Base-by-base conservation (phyloP, 2,888 invertebrate species). In the Chloroclystis v-ata region DNA sequence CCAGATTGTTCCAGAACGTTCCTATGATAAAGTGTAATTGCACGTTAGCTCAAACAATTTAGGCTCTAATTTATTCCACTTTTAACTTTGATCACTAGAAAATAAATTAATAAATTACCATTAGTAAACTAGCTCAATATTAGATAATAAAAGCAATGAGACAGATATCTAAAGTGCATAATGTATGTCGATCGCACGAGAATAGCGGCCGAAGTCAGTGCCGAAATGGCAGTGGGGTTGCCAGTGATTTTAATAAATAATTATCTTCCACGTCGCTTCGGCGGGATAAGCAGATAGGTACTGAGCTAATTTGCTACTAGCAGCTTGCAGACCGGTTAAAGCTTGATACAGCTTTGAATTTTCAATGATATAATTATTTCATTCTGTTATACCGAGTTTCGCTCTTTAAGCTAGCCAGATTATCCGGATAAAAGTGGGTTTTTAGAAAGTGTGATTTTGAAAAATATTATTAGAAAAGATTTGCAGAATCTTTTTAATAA, bases 221-320 rank as follows among this genome's bases (percentile, higher is more conserved):
- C n/a, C 43, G 38, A 37, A 38, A 44, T 28, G 14, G 59, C 57
- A 49, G 58, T 46, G 67, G 69, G 72, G 69, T 72, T 71, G 72
- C 75, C 59, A 78, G 75, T 75, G 72, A 78, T 79, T 82, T 83
- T 82, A 83, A 82, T 83, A 82, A 82, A 78, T 83, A 82, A 82
- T 82, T 80, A 82, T 71, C 65, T 66, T 64, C 58, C 63, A 62
- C 63, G 61, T 59, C 63, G 61, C 69, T 57, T 55, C 63, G 38
- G 59, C 56, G 59, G 72, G 72, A 72, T 78, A 76, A 78, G 71
- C 74, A 75, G 67, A 72, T 67, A 75, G 67, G 71, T 67, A 68
- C 63, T 63, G 60, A 69, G 72, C 71, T 74, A 72, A 78, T 75
- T 75, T 65, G 58, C 61, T 69, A 63, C 62, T 59, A 65, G 59